Percentiles rank a stretch among this genome's conserved stretches.
Conservation (phyloP, 2,797 vertebrate species). For the Hapalemur alaotrensis region DNA sequence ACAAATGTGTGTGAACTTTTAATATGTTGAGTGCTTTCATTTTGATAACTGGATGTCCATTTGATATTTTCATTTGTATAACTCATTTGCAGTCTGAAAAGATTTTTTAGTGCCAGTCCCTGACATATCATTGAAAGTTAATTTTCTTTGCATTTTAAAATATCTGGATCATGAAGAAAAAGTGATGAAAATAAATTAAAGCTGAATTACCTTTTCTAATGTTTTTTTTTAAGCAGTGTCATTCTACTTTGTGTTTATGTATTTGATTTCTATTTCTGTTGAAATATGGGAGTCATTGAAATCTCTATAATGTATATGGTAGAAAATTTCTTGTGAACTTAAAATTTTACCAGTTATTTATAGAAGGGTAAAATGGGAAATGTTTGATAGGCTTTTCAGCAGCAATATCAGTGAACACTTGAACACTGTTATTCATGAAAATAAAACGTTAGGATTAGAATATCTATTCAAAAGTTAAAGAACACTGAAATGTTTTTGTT, state of each 20-base stretch:
- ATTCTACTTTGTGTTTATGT: conserved; percentile 41
- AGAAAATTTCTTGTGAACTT: conserved; percentile 42
- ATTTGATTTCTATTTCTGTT: conserved; percentile 71
- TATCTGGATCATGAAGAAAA: conserved; percentile 84
- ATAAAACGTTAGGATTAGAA: conserved; percentile 15
- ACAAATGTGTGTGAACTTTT: conserved; percentile 83
- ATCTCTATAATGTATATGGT: not conserved
- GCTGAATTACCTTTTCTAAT: conserved; percentile 81
- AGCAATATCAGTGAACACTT: conserved; percentile 7
- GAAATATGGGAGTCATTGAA: conserved; percentile 26
- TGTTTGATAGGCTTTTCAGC: conserved; percentile 44
- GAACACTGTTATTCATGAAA: conserved; percentile 7
- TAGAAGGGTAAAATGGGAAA: conserved; percentile 70
- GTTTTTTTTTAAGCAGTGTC: conserved; percentile 73
- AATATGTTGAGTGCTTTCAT: conserved; percentile 83
- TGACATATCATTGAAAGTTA: conserved; percentile 78
- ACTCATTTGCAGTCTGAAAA: conserved; percentile 78
- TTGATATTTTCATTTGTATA: conserved; percentile 82
- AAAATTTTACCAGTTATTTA: conserved; percentile 58
- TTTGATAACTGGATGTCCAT: conserved; percentile 80
- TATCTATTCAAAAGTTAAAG: not conserved
- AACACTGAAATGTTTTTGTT: conserved; percentile 20
- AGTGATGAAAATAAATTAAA: conserved; percentile 84
- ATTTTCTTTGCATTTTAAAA: conserved; percentile 79
- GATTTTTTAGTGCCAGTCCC: conserved; percentile 69